Evolutionary conservation across 2,888 invertebrate species (phyloP).

Genomic region (Lottia scabra): DNA sequence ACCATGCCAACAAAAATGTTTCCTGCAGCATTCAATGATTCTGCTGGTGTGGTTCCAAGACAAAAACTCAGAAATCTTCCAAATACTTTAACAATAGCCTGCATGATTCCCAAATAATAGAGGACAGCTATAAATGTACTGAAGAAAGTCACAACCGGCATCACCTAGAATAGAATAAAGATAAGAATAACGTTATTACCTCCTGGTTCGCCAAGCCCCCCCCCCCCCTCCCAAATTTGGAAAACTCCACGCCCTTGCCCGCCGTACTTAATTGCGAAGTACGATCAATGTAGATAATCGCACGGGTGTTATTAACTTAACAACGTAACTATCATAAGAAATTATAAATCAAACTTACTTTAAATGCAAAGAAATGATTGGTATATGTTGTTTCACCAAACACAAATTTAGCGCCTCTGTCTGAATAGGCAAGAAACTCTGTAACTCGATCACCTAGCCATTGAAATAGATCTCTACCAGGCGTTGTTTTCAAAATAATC

Average conservation of each 20-base stretch:
- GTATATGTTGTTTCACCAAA: constrained; percentile 75
- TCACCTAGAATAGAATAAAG: constrained; percentile 37
- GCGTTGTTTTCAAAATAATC: constrained; percentile 58
- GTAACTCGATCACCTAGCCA: constrained; percentile 80
- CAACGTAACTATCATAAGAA: too few relatives aligned
- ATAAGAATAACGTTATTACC: too few relatives aligned
- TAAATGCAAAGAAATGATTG: constrained; percentile 83
- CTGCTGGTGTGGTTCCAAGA: constrained; percentile 91
- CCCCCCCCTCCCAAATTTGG: too few relatives aligned
- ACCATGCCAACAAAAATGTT: constrained; percentile 93
- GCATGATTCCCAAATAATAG: constrained; percentile 82
- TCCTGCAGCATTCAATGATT: constrained; percentile 88
- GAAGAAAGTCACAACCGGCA: constrained; percentile 93
- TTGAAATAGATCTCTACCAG: constrained; percentile 75
- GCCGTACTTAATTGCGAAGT: too few relatives aligned
- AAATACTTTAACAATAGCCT: constrained; percentile 47
- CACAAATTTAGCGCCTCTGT: constrained; percentile 86
- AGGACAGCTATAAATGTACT: constrained; percentile 89
- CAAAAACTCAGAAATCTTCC: constrained; percentile 79
- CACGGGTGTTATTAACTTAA: too few relatives aligned
- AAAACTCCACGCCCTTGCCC: too few relatives aligned
- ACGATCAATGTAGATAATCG: too few relatives aligned
- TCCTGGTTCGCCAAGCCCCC: too few relatives aligned
- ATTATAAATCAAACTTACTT: constrained; percentile 74
- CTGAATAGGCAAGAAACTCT: constrained; percentile 83